A percentile compares a stretch with the other conserved stretches of the same genome.
These are phyloP conservation scores for Phrynocephalus versicolor DNA, from an alignment of 2,113 vertebrate species.

Conservation along the genomic window DNA sequence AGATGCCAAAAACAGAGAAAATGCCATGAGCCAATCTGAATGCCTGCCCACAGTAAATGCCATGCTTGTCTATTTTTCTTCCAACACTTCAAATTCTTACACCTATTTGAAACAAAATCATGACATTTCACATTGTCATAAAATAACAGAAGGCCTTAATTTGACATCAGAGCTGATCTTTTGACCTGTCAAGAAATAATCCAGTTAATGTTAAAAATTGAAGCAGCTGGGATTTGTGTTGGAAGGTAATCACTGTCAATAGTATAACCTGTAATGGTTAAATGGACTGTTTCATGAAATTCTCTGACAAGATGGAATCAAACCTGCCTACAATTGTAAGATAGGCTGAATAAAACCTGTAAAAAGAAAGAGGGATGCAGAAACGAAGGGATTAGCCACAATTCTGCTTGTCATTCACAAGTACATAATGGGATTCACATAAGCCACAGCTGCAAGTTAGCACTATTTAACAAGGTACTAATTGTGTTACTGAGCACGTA, in stretches of 20 bases:
- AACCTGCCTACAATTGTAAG: background rate
- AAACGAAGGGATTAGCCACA: too few relatives aligned
- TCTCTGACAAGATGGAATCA: background rate
- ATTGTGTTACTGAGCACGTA: too few relatives aligned
- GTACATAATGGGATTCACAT: too few relatives aligned
- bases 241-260: too few relatives aligned
- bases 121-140: slow-evolving; percentile 1
- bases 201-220: background rate
- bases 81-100: slow-evolving; percentile 2
- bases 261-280: too few relatives aligned
- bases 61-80: background rate
- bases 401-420: too few relatives aligned
- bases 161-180: background rate
- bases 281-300: slow-evolving; percentile 9
- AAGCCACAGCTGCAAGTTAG: too few relatives aligned
- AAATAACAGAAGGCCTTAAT: background rate
- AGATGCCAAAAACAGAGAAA: background rate
- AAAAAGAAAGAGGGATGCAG: background rate
- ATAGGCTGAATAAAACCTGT: background rate
- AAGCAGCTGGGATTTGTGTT: background rate
- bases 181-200: background rate
- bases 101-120: background rate
- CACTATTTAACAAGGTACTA: too few relatives aligned
- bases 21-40: slow-evolving; percentile 8
- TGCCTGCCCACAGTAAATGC: background rate